Conservation (phyloP, 2,888 invertebrate species). For the Neelides folsomi region DNA sequence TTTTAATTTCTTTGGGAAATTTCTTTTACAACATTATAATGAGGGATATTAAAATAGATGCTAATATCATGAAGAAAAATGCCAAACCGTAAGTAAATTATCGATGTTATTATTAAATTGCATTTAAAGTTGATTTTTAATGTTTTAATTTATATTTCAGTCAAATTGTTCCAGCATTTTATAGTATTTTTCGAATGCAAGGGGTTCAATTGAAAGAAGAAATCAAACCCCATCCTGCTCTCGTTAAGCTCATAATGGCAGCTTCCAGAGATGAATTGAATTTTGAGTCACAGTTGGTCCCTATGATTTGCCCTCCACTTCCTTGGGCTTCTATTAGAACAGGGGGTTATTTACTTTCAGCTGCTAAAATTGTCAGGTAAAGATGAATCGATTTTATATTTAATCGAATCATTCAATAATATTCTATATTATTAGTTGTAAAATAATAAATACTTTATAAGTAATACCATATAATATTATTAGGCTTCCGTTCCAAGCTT, state of each 20-base stretch:
- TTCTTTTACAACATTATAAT: conserved; percentile 77
- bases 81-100: conserved; percentile 38
- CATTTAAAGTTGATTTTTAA: not conserved
- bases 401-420: no score
- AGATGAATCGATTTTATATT: conserved; percentile 23
- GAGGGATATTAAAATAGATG: conserved; percentile 68
- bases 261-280: conserved; percentile 54
- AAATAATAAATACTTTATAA: no score
- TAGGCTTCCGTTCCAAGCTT: conserved; percentile 49
- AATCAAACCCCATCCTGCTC: conserved; percentile 66
- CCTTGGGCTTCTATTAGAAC: conserved; percentile 60
- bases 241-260: conserved; percentile 54
- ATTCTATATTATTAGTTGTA: no score
- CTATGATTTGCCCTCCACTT: conserved; percentile 67
- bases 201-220: conserved; percentile 37
- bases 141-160: conserved; percentile 36
- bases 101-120: not conserved
- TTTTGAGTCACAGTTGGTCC: conserved; percentile 56
- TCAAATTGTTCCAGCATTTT: conserved; percentile 62
- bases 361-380: conserved; percentile 49
- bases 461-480: conserved; percentile 9
- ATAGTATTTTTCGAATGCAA: conserved; percentile 55
- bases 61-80: conserved; percentile 51
- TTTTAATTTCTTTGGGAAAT: conserved; percentile 56
- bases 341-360: conserved; percentile 64